Base-by-base conservation (phyloP, 2,113 vertebrate genomes). In the Drymodes brunneopygia region DNA sequence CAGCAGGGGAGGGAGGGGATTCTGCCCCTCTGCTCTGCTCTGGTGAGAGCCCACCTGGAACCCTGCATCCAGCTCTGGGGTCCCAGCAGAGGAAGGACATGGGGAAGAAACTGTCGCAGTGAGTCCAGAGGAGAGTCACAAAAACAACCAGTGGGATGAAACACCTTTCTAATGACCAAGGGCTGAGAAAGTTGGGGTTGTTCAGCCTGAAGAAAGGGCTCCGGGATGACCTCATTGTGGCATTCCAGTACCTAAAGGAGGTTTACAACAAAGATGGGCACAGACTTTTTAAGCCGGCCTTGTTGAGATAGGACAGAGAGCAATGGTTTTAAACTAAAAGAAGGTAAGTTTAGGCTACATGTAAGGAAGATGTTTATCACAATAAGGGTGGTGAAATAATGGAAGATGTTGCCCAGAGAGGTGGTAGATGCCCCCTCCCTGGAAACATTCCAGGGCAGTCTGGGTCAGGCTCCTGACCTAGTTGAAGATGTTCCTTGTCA, bases 41-140 rank as follows among this genome's bases (percentile, higher is more conserved):
- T 61, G n/a, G 0, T 24, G 47, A 47, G 28, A 29, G 3, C 47
- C 47, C 38, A 47, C 7, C 38, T 45, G 56, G 38, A 70, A 11
- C 25, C 4, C 62, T 60, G 45, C 54, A 86, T 2, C 33, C 47
- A 61, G n/a, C 19, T 9, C 47, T 38, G 47, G 33, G 23, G 3
- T 25, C 13, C 29, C 31, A 29, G 50, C 31, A 56, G 7, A 64
- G 35, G 17, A 18, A 48, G 18, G 11, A 36, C 21, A 42, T 1
- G 4, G 31, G 38, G 38, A 38, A 9, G 9, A 9, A 64, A 0
- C 16, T 35, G 11, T 0, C 10, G 21, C 14, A 48, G 9, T 2
- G 7, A 16, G 19, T 25, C 7, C 35, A 47, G 29, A 64, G 10
- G 9, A 54, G 5, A 6, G 42, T 0, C 50, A 80, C 7, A 80